These are phyloP conservation scores for Monopis laevigella DNA, from an alignment of 2,888 invertebrate species.

Conservation along the genomic window DNA sequence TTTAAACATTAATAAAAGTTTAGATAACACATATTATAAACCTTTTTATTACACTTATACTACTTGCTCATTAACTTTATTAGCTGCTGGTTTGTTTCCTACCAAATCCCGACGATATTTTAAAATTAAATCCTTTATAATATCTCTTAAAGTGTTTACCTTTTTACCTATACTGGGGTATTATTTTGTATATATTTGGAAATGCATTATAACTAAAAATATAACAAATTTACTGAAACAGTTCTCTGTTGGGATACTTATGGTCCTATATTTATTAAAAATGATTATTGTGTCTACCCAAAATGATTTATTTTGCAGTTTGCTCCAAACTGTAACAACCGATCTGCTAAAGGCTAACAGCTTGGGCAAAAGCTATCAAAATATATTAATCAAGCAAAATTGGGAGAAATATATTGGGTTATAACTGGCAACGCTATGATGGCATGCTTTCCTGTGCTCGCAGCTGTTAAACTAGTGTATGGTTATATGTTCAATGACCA, in stretches of 20 bases:
- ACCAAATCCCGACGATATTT: no score
- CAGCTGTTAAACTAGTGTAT: conserved; percentile 28
- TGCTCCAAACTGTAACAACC: conserved; percentile 33
- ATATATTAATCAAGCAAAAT: conserved; percentile 31
- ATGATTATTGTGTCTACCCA: conserved; percentile 32
- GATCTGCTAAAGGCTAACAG: conserved; percentile 36
- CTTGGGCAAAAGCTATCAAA: conserved; percentile 33
- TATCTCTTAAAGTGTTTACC: no score
- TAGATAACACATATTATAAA: no score
- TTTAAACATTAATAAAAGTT: no score
- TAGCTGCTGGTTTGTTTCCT: no score
- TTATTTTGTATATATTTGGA: background rate
- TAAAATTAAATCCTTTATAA: no score
- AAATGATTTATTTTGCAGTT: conserved; percentile 27
- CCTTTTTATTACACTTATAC: no score
- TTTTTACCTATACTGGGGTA: background rate
- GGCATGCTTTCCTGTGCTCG: conserved; percentile 37
- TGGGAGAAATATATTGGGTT: conserved; percentile 35
- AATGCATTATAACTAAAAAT: conserved; percentile 20
- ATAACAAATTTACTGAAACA: conserved; percentile 37
- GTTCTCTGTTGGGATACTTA: conserved; percentile 32
- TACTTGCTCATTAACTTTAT: no score
- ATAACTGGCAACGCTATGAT: conserved; percentile 32
- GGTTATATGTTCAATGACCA: conserved; percentile 27
- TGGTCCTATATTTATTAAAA: conserved; percentile 39